Evolutionary conservation across 1,140 invertebrate genomes (phyloP).

Genomic region (Drosophila murphyi): DNA sequence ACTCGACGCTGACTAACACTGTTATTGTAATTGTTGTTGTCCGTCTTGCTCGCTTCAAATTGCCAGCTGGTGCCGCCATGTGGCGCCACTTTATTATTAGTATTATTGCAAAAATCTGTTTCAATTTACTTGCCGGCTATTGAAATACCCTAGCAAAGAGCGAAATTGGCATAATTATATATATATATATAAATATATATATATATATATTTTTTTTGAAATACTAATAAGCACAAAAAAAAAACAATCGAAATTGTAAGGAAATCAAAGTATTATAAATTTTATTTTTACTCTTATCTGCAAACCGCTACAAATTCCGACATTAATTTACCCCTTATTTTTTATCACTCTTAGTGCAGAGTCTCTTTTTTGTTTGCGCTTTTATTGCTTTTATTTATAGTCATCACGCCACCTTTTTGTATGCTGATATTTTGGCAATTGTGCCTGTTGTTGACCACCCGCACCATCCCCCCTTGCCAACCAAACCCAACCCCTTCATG

Average conservation of each 20-base stretch:
- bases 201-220: no score
- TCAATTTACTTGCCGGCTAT: not conserved
- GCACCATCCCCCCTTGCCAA: not conserved
- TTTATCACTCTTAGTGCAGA: conserved; percentile 50
- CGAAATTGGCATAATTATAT: no score
- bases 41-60: conserved; percentile 15
- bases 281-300: conserved; percentile 4
- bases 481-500: no score
- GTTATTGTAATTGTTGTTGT: conserved; percentile 34
- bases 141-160: not conserved
- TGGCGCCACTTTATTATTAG: conserved; percentile 43
- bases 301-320: not conserved
- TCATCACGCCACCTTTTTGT: conserved; percentile 72
- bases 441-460: not conserved
- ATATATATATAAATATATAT: no score
- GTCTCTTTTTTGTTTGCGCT: conserved; percentile 38
- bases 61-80: conserved; percentile 25
- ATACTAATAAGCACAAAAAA: no score
- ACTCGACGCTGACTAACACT: conserved; percentile 24
- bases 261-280: not conserved
- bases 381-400: conserved; percentile 74
- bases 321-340: conserved; percentile 7
- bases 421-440: conserved; percentile 30
- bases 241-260: no score
- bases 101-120: not conserved